These are phyloP conservation scores for Ispidina picta DNA, from an alignment of 2,797 vertebrate genomes.

Conservation along the genomic window DNA sequence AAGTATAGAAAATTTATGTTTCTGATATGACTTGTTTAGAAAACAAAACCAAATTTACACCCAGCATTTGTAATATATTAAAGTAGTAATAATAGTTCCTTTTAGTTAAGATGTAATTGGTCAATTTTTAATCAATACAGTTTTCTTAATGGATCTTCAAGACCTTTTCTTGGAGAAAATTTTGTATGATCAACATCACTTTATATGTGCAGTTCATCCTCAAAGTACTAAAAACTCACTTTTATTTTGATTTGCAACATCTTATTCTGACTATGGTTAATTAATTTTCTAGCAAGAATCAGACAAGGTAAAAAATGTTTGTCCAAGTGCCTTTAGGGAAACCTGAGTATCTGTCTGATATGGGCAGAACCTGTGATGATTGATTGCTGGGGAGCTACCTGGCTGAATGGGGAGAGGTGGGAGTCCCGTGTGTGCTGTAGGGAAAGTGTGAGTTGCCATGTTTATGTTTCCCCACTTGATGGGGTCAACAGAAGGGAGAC, in stretches of 20 bases:
- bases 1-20: not conserved
- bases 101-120: not conserved
- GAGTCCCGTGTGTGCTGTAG: not conserved
- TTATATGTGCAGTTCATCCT: not conserved
- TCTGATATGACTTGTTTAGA: not conserved
- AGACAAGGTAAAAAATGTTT: not conserved
- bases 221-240: not conserved
- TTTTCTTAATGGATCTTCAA: not conserved
- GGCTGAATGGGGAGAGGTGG: not conserved
- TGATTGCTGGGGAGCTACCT: not conserved
- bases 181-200: not conserved
- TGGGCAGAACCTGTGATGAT: not conserved
- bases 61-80: not conserved
- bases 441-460: not conserved
- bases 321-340: not conserved
- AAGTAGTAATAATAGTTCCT: not conserved
- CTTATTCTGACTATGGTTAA: not conserved
- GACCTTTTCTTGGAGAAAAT: fast-evolving
- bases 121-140: not conserved
- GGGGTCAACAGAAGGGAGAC: too few relatives aligned
- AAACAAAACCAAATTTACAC: not conserved
- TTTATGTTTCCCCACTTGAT: not conserved
- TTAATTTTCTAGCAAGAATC: not conserved
- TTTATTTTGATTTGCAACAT: not conserved
- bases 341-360: not conserved